phyloP scores from a whole-genome alignment of 2,888 invertebrate species.

The Chrysolina oricalcia region DNA sequence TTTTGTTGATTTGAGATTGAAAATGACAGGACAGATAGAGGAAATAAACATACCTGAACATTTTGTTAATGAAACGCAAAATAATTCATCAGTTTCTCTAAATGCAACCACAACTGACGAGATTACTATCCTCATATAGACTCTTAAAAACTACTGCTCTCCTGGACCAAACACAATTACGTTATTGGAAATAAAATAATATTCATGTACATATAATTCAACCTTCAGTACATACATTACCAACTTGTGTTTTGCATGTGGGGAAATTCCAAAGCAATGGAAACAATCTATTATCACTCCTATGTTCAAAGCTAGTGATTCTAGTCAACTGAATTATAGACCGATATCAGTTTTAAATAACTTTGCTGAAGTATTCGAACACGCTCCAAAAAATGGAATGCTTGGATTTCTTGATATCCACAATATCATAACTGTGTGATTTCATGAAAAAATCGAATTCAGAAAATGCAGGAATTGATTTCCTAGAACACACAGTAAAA shows the following conservation, averaged over 20 bases:
- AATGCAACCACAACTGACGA: too few species aligned
- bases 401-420: neutral
- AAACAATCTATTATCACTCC: neutral
- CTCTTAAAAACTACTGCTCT: neutral
- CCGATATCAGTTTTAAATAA: too few species aligned
- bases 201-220: too few species aligned
- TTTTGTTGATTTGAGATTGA: neutral
- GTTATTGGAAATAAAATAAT: neutral
- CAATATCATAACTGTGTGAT: neutral
- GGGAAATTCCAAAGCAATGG: neutral
- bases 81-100: neutral
- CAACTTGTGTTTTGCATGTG: conserved; percentile 6
- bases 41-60: conserved; percentile 6
- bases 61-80: conserved; percentile 1
- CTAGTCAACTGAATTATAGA: too few species aligned
- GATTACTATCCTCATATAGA: conserved; percentile 20
- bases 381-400: neutral
- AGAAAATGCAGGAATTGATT: conserved; percentile 2
- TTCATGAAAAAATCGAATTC: neutral
- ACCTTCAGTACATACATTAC: too few species aligned
- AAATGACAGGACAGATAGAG: conserved; percentile 5
- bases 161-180: conserved; percentile 15
- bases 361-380: neutral
- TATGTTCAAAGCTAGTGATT: neutral
- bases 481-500: neutral